Evolutionary conservation across 2,888 invertebrate species (phyloP).

Genomic region (Himalopsyche anomala): DNA sequence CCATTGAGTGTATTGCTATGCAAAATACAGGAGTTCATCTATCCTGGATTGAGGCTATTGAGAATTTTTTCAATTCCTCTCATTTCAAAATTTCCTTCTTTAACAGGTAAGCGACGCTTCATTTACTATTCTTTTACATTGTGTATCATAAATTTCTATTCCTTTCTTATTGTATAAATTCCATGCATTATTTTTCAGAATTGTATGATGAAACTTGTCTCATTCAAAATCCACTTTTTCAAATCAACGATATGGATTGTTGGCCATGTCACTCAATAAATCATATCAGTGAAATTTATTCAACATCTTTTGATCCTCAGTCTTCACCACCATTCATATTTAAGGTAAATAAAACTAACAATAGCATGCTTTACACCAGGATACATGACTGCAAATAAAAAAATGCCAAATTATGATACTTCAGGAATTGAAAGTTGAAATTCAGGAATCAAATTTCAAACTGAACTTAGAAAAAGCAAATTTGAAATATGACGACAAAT

Average conservation of each 20-base stretch:
- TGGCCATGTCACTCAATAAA: constrained; percentile 87
- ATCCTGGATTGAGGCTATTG: constrained; percentile 86
- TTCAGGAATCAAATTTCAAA: no score
- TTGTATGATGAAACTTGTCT: constrained; percentile 91
- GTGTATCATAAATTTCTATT: neutral
- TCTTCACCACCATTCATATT: constrained; percentile 77
- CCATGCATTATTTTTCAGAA: constrained; percentile 74
- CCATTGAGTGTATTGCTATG: constrained; percentile 80
- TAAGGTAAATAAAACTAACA: constrained; percentile 71
- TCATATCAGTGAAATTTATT: constrained; percentile 82
- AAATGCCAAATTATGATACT: no score
- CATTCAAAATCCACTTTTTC: constrained; percentile 89
- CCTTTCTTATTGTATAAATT: neutral
- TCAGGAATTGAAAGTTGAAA: no score
- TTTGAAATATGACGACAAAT: no score
- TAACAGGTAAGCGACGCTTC: constrained; percentile 78
- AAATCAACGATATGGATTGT: constrained; percentile 89
- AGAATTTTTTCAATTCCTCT: constrained; percentile 87
- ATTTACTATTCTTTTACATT: neutral
- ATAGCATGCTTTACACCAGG: neutral
- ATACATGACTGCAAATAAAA: no score
- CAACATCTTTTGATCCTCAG: constrained; percentile 72
- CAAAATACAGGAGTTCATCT: constrained; percentile 87
- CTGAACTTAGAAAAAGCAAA: no score
- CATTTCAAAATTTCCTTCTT: constrained; percentile 83